Percentiles rank a stretch among this genome's conserved stretches.
phyloP scores from a whole-genome alignment of 2,797 vertebrate genomes.

The Girardinus metallicus region DNA sequence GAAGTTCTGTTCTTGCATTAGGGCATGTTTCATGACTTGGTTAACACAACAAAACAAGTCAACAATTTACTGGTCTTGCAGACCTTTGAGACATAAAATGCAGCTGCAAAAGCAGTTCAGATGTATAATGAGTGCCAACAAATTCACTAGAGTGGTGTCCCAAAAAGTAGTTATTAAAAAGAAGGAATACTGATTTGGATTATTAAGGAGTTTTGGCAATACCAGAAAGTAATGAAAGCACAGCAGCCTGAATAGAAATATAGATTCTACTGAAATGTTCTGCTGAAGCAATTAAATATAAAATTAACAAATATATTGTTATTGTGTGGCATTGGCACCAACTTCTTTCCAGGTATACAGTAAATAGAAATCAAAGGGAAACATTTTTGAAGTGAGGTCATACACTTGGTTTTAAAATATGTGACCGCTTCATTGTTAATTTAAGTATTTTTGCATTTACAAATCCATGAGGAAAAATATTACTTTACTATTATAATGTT shows the following conservation, averaged over 20 bases:
- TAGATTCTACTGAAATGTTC: background rate
- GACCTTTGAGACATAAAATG: conserved; percentile 35
- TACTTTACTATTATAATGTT: background rate
- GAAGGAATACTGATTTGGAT: conserved; percentile 35
- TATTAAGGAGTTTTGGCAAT: conserved; percentile 22
- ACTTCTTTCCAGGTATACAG: background rate
- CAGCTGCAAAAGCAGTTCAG: conserved; percentile 28
- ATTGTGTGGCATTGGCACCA: background rate
- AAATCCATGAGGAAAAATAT: background rate
- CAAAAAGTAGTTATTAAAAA: conserved; percentile 37
- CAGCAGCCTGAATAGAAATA: conserved; percentile 1
- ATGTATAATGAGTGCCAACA: conserved; percentile 43
- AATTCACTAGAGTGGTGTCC: conserved; percentile 42
- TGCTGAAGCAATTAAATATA: conserved; percentile 19
- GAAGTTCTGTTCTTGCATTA: background rate
- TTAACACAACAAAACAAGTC: conserved; percentile 28
- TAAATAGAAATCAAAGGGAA: background rate
- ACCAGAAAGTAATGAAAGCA: conserved; percentile 27
- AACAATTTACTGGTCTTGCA: conserved; percentile 22
- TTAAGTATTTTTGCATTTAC: background rate
- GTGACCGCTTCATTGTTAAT: background rate
- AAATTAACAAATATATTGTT: background rate
- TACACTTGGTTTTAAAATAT: background rate
- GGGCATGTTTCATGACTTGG: background rate
- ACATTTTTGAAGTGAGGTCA: background rate